Evolutionary conservation across 2,888 invertebrate genomes (phyloP).

Genomic region (Brachypterus glaber): DNA sequence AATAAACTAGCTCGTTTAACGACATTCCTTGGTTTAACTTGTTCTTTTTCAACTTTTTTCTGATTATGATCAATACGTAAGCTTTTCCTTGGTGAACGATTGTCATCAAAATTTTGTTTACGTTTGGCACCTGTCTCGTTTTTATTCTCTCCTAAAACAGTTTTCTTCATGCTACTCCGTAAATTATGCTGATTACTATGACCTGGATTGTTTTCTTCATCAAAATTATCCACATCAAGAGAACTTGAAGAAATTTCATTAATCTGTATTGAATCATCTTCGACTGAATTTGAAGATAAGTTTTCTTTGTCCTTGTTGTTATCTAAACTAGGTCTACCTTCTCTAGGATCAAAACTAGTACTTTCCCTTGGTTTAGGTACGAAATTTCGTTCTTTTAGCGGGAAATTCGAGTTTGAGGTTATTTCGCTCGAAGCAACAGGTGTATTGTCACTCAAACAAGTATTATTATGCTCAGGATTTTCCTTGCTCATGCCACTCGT

Average conservation of each 20-base stretch:
- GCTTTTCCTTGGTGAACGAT: conserved; percentile 28
- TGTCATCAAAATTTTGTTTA: conserved; percentile 19
- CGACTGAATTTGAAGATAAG: conserved; percentile 15
- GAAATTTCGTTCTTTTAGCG: conserved; percentile 31
- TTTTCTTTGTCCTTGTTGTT: conserved; percentile 25
- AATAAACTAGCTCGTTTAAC: no score
- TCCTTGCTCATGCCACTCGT: not conserved
- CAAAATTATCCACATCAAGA: conserved; percentile 34
- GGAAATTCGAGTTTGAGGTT: conserved; percentile 21
- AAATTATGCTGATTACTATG: conserved; percentile 16
- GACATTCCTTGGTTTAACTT: no score
- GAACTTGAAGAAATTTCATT: conserved; percentile 59
- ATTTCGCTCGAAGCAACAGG: conserved; percentile 6
- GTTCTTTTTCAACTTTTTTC: conserved; percentile 20
- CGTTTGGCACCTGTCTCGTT: conserved; percentile 10
- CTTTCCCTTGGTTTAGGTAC: conserved; percentile 31
- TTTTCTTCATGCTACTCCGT: conserved; percentile 14
- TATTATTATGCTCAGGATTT: conserved; percentile 10
- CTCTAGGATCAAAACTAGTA: conserved; percentile 31
- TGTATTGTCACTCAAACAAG: not conserved
- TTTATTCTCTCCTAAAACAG: not conserved
- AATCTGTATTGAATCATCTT: conserved; percentile 50
- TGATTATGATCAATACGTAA: conserved; percentile 27
- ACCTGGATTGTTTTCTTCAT: conserved; percentile 9
- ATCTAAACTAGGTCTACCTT: conserved; percentile 4